These are phyloP conservation scores for Zaprionus lachaisei DNA, from an alignment of 1,140 invertebrate species.

Conservation along the genomic window DNA sequence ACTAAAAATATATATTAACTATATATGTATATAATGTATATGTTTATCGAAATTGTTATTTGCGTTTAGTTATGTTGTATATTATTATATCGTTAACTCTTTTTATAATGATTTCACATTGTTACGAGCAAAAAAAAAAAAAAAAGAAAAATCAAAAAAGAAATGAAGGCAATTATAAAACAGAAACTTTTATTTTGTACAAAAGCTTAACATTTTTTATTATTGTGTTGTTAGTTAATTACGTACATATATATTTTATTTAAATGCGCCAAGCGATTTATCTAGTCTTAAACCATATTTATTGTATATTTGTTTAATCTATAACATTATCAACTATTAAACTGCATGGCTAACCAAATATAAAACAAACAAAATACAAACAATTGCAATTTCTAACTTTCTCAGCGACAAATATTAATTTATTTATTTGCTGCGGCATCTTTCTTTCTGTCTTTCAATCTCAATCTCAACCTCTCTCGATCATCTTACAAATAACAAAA, in stretches of 20 bases:
- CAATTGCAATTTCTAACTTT: conserved; percentile 56
- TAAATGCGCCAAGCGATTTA: conserved; percentile 31
- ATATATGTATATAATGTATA: conserved; percentile 41
- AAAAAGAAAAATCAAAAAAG: neutral
- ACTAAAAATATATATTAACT: conserved; percentile 20
- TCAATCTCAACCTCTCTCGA: conserved; percentile 29
- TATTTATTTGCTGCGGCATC: conserved; percentile 75
- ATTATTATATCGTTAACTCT: conserved; percentile 27
- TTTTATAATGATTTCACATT: conserved; percentile 40
- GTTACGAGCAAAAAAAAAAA: conserved; percentile 2
- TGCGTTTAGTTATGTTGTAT: conserved; percentile 35
- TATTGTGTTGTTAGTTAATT: conserved; percentile 55
- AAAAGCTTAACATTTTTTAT: conserved; percentile 28
- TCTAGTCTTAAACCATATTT: conserved; percentile 53
- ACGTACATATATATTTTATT: conserved; percentile 15
- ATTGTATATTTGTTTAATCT: conserved; percentile 42
- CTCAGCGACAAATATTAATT: conserved; percentile 70
- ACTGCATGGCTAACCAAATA: conserved; percentile 78
- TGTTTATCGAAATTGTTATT: conserved; percentile 53
- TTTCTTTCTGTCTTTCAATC: conserved; percentile 77
- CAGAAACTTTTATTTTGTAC: conserved; percentile 39
- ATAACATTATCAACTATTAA: conserved; percentile 48
- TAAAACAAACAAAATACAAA: conserved; percentile 50
- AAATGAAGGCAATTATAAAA: conserved; percentile 13
- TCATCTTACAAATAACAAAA: conserved; percentile 55